Base-by-base conservation (phyloP, 1,140 invertebrate genomes). In the Aphaenogaster rudis region DNA sequence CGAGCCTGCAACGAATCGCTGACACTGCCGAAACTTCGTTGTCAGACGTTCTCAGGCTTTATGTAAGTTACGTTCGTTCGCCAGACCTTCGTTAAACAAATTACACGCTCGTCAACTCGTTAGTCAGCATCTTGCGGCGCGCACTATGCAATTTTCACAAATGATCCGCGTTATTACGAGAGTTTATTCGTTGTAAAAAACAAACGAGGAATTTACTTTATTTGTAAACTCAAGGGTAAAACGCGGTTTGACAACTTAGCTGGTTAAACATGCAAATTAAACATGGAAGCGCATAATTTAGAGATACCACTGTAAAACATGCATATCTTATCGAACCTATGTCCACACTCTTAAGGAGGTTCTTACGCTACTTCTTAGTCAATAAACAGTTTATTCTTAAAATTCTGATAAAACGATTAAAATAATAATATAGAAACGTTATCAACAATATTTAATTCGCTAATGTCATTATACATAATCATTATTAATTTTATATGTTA, bases 1-100 rank as follows among this genome's bases (percentile, higher is more conserved):
- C n/a, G 9, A 89, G 39, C 54, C 33, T 45, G 85, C 66, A 67
- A 84, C 11, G 71, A 87, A 42, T 57, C 52, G 59, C 76, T 50
- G 76, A 79, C 76, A 64, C 17, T 13, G 36, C n/a, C 66, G 50
- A 71, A 45, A 71, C 50, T 81, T 42, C 17, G 36, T 42, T 71
- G 5, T 50, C 36, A 11, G 28, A 39, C 33, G 2, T 15, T 67
- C 28, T 28, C 36, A 45, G 11, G 21, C 21, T 81, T 28, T 81
- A 64, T 13, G 17, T 50, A 81, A 81, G 64, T 57, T 28, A 21
- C 36, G 48, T 13, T 50, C 15, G 13, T 64, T 64, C 61, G 61
- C 13, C 13, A 2, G 33, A 52, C 21, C 13, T 28, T 28, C 39
- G n/a, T 28, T 79, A 36, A 81, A 17, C 21, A n/a, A 71, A 79